Evolutionary conservation across 2,797 vertebrate genomes (phyloP), one percentile per base, ranked within the genome.

Genomic region (Chelon labrosus): DNA sequence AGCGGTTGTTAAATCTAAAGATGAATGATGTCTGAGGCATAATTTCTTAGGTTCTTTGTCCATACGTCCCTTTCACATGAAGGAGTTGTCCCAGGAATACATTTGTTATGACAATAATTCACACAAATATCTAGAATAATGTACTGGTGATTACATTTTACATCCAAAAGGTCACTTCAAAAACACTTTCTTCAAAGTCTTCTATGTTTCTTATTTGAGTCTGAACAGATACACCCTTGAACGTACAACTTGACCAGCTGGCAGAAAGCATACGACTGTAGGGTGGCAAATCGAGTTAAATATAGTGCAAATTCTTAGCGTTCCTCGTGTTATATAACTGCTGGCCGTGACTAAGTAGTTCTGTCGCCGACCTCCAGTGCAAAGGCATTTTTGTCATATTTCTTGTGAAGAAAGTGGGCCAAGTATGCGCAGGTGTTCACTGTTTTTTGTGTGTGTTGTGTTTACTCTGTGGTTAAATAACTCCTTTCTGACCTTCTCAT

Each of bases 371-470:
- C 56, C 38, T 22, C 73, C 39, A 38, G 41, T 42, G 27, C 19
- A 42, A 13, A 51, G 35, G 42, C 65, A 84, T 85, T 82, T 70
- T 57, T 74, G 25, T 54, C 73, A 75, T 82, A 78, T 54, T 76
- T 85, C 31, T 31, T 52, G 4, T 68, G 20, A 56, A 55, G 16
- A 27, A 51, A 41, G 31, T 52, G 31, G 25, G 22, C 9, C 16
- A 11, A 56, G 37, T 5, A 8, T 55, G 46, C 59, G 37, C 75
- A 82, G 77, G 62, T 66, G 47, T 37, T n/a, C 62, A 61, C 9
- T 46, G 66, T n/a, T n/a, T 64, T 74, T 52, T 38, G 55, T 11
- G 35, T 54, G 58, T 2, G 16, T 51, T 52, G 13, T 12, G 52
- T 38, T 42, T 31, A n/a, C 27, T 61, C 13, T 54, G n/a, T 70